Evolutionary conservation across 1,140 invertebrate species (phyloP).

Genomic region (Probaryconus sp.): DNA sequence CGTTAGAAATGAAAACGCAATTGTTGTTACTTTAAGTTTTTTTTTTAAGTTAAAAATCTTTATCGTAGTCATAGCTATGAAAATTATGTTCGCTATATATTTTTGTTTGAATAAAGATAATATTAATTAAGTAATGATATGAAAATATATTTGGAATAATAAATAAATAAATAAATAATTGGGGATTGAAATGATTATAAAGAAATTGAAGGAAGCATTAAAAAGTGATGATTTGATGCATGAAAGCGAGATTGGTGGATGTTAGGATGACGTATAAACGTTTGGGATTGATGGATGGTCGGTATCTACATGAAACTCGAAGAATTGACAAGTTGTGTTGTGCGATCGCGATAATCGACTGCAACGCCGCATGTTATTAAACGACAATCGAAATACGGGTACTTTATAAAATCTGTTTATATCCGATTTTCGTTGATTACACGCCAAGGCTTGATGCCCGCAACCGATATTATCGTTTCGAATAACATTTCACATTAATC

Average conservation of each 20-base stretch:
- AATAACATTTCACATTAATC: slow-evolving; percentile 69
- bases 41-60: too few relatives aligned
- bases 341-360: slow-evolving; percentile 57
- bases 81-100: too few relatives aligned
- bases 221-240: slow-evolving; percentile 54
- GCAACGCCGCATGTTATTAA: slow-evolving; percentile 47
- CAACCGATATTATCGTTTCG: slow-evolving; percentile 64
- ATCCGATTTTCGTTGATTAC: slow-evolving; percentile 60
- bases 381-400: slow-evolving; percentile 57
- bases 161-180: slow-evolving; percentile 14
- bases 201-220: slow-evolving; percentile 42
- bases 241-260: slow-evolving; percentile 40
- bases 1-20: too few relatives aligned
- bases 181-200: slow-evolving; percentile 51
- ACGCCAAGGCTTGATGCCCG: slow-evolving; percentile 54
- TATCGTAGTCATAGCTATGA: too few relatives aligned
- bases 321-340: slow-evolving; percentile 55
- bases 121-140: slow-evolving; percentile 8
- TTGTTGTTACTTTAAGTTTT: too few relatives aligned
- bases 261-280: slow-evolving; percentile 49
- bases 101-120: too few relatives aligned
- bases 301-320: slow-evolving; percentile 49
- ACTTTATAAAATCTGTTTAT: slow-evolving; percentile 60
- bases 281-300: slow-evolving; percentile 47
- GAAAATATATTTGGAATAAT: slow-evolving; percentile 35